A percentile compares a stretch with the other conserved stretches of the same genome.
phyloP scores from a whole-genome alignment of 2,797 vertebrate species.

The Brachyrhaphis roseni region DNA sequence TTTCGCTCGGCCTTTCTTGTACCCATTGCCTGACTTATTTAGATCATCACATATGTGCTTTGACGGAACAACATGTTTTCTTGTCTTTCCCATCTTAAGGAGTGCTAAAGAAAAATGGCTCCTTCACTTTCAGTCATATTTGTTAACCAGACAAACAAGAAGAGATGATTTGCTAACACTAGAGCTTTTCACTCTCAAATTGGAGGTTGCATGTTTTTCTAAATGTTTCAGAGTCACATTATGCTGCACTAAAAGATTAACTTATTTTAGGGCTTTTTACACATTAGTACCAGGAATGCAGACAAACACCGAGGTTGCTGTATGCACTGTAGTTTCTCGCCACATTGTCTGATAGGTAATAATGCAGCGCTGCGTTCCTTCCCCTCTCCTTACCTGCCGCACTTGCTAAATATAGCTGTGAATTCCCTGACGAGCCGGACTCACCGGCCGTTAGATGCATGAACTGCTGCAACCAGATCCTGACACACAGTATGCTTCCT shows the following conservation, averaged over 20 bases:
- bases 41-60: not conserved
- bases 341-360: not conserved
- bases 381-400: slow-evolving; percentile 22
- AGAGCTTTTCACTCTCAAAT: not conserved
- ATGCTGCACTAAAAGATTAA: not conserved
- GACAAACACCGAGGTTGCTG: not conserved
- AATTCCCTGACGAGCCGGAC: slow-evolving; percentile 50
- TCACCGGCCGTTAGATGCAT: slow-evolving; percentile 50
- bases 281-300: not conserved
- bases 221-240: not conserved
- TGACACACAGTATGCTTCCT: slow-evolving; percentile 46
- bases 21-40: not conserved
- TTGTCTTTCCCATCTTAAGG: not conserved
- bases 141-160: not conserved
- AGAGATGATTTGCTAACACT: not conserved
- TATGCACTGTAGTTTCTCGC: not conserved
- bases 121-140: not conserved
- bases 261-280: not conserved
- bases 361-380: slow-evolving; percentile 17
- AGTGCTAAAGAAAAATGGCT: not conserved
- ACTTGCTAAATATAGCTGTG: slow-evolving; percentile 62
- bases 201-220: not conserved
- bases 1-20: not conserved
- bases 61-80: not conserved
- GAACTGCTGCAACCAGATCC: slow-evolving; percentile 69